These are phyloP conservation scores for Propithecus coquereli DNA, from an alignment of 2,113 vertebrate genomes.

Conservation along the genomic window DNA sequence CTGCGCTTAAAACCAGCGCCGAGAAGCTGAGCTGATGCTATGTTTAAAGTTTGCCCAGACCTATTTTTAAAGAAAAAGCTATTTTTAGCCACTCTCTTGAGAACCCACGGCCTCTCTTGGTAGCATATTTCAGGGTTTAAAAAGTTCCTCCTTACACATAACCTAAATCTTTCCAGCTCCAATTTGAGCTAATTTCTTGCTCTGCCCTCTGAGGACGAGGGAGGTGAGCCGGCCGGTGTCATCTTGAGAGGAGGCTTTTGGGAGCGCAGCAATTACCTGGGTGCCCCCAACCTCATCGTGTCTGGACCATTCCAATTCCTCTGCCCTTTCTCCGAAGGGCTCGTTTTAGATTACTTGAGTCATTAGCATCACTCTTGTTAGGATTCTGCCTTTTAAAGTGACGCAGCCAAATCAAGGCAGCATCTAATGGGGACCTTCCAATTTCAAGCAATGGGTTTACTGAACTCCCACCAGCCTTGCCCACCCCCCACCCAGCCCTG, in stretches of 20 bases:
- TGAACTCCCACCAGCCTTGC: neutral
- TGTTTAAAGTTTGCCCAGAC: constrained; percentile 47
- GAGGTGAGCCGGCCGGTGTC: neutral
- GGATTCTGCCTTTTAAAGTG: constrained; percentile 41
- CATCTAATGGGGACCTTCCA: neutral
- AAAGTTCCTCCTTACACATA: constrained; percentile 68
- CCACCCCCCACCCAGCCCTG: neutral
- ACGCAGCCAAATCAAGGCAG: constrained; percentile 30
- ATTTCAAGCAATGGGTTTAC: neutral
- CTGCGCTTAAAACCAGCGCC: neutral
- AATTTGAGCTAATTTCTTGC: constrained; percentile 63
- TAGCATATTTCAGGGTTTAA: constrained; percentile 67
- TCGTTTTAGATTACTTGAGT: neutral
- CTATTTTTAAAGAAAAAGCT: constrained; percentile 72
- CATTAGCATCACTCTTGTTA: neutral
- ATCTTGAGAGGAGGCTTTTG: neutral
- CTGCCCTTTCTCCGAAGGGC: constrained; percentile 22
- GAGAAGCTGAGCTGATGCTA: neutral
- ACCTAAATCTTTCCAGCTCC: constrained; percentile 66
- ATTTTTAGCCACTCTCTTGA: constrained; percentile 67
- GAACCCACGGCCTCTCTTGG: constrained; percentile 49
- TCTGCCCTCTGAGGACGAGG: constrained; percentile 45
- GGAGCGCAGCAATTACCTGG: neutral
- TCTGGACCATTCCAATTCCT: neutral
- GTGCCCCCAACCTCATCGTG: neutral